Evolutionary conservation across 2,797 vertebrate genomes (phyloP), one percentile per base, ranked within the genome.

Genomic region (Lutjanus campechanus): DNA sequence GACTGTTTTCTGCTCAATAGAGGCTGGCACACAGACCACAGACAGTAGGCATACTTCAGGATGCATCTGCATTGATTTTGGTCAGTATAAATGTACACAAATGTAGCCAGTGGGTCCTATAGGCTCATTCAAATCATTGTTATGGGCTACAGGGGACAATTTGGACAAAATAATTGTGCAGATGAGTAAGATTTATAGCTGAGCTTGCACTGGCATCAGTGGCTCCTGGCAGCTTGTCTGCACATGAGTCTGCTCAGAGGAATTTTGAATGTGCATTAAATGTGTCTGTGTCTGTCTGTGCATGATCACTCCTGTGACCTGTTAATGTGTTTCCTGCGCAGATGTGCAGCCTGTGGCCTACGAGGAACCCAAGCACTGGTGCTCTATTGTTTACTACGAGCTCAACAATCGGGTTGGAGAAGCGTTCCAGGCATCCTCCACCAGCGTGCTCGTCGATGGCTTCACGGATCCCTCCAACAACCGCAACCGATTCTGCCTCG

Each of bases 391-490:
- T 90, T 99, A 99, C 95, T 99, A 99, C 4, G 98, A 99, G 96
- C 97, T 99, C 86, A 99, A 99, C 92, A 99, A 99, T 85, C 97
- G 98, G 0, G 98, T 99, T 0, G 98, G 98, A 1, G 98, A 99
- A 87, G 98, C 98, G 0, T 99, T 99, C 94, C 98, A 98, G 8
- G 98, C 98, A 1, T 98, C 97, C 84, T 99, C 98, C 91, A 99
- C 98, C 76, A 99, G 98, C 11, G 95, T 99, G 85, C 90, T 99
- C 64, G 98, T 99, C 78, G 98, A 99, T 46, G 98, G 98, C 89
- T 99, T 99, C 94, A 99, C 98, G 3, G 98, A 99, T 92, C 98
- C 98, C 83, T 99, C 98, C 77, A 99, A 99, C 95, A 99, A 99
- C 91, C 97, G 97, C 93, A 99, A 98, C 96, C 96, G 98, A 44